Percentiles rank a stretch among this genome's conserved stretches.
Evolutionary conservation across 2,113 vertebrate genomes (phyloP).

Genomic region (Pseudorhombus dupliciocellatus): DNA sequence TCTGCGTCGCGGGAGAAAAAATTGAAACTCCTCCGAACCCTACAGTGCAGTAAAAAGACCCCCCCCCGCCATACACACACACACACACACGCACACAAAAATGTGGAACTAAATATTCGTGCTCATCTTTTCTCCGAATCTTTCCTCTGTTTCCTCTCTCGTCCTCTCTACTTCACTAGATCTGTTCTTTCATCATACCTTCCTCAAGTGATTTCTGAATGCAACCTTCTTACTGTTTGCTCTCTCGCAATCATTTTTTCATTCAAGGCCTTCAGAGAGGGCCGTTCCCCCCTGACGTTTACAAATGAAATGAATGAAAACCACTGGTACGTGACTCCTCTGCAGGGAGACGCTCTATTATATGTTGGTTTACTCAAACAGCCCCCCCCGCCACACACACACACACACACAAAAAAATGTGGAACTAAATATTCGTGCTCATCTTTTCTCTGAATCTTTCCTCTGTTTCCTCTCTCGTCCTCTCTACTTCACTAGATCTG

Average conservation of each 20-base stretch:
- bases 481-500: constrained; percentile 21
- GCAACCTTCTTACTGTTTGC: constrained; percentile 56
- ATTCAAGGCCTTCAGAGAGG: constrained; percentile 64
- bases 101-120: constrained; percentile 47
- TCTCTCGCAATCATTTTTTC: constrained; percentile 37
- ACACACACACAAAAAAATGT: constrained; percentile 28
- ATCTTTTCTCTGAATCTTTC: constrained; percentile 11
- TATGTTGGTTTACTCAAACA: constrained; percentile 69
- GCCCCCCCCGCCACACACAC: too few relatives aligned
- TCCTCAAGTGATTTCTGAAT: constrained; percentile 36
- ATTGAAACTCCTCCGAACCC: constrained; percentile 45
- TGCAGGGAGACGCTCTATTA: constrained; percentile 67
- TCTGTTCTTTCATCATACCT: background rate
- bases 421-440: constrained; percentile 44
- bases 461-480: constrained; percentile 20
- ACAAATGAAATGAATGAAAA: constrained; percentile 74
- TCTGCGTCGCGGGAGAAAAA: constrained; percentile 50
- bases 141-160: constrained; percentile 21
- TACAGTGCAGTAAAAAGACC: constrained; percentile 60
- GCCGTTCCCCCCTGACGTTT: constrained; percentile 53
- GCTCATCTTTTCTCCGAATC: constrained; percentile 7
- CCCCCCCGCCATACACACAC: constrained; percentile 50
- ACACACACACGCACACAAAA: too few relatives aligned
- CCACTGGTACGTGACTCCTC: constrained; percentile 58
- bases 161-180: constrained; percentile 18